phyloP scores from a whole-genome alignment of 2,113 vertebrate species.

The Podarcis raffonei region DNA sequence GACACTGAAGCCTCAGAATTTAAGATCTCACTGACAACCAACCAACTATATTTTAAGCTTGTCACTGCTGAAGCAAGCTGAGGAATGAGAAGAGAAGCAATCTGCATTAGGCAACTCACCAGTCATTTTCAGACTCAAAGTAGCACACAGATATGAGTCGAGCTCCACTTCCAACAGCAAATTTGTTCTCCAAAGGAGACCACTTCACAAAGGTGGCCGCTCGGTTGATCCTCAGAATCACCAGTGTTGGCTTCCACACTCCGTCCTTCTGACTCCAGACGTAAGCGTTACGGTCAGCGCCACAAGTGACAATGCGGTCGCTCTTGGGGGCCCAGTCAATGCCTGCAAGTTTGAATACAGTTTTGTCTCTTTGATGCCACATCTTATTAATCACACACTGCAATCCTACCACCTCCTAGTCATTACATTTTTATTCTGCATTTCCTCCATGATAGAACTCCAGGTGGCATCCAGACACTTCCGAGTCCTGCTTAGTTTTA shows the following conservation, averaged over 20 bases:
- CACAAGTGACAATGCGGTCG: constrained; percentile 97
- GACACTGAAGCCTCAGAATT: neutral
- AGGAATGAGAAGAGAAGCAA: neutral
- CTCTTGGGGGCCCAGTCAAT: constrained; percentile 99
- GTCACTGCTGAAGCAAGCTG: neutral
- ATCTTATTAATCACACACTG: rapidly evolving
- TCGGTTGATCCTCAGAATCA: constrained; percentile 97
- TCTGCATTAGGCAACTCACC: constrained; percentile 76
- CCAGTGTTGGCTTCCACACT: constrained; percentile 96
- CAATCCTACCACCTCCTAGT: neutral
- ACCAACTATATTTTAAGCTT: neutral
- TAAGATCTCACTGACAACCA: neutral
- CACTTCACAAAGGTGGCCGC: constrained; percentile 98
- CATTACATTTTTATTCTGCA: neutral
- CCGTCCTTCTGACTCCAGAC: constrained; percentile 99
- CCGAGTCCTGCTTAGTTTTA: neutral
- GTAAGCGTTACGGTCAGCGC: constrained; percentile 96
- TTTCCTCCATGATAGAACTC: neutral
- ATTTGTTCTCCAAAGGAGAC: constrained; percentile 98
- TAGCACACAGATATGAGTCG: constrained; percentile 99
- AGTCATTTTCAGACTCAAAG: constrained; percentile 99
- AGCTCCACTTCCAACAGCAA: constrained; percentile 96
- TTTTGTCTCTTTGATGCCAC: rapidly evolving
- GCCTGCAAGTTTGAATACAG: constrained; percentile 71
- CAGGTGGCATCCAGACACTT: neutral